Base-by-base conservation (phyloP, 2,888 invertebrate species). In the Pammene fasciana region DNA sequence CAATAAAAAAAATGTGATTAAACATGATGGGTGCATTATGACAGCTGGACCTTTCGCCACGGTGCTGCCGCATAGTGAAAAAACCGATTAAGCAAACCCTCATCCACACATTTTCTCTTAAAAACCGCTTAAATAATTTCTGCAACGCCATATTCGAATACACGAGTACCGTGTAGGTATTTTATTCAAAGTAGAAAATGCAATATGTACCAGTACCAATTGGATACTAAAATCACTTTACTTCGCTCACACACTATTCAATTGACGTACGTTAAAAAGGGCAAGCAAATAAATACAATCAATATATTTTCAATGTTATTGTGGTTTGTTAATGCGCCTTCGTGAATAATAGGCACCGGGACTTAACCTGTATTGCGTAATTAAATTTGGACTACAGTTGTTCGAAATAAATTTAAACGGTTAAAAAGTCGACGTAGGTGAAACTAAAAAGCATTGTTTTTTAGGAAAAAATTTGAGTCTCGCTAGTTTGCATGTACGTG, bases 301-400 rank as follows among this genome's bases (percentile, higher is more conserved):
- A 54, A 54, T 54, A 54, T 46, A 14, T 7, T 34, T n/a, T 54
- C n/a, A 36, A 14, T 26, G 34, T 34, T 34, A 36, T 16, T 16
- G 34, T 5, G 34, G 34, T 34, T 14, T 8, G n/a, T n/a, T n/a
- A n/a, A n/a, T n/a, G n/a, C 26, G 26, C 26, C 26, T 26, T 26
- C 26, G 26, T 26, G 4, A 3, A 43, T 7, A 43, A 43, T 43
- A 9, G 54, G 54, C 34, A 13, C 45, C 38, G 14, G 52, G 26
- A 59, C 65, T 46, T 60, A 50, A 48, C 59, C 54, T 16, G 48
- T 26, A 41, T 62, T 50, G 18, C 26, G 57, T 68, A 52, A 68
- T 68, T 68, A 54, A 45, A 68, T 68, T 65, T 9, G 57, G 52
- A 36, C 57, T 52, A 45, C 65, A 18, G 36, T 54, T 54, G 43